Percentiles rank a stretch among this genome's conserved stretches.
Evolutionary conservation across 2,888 invertebrate genomes (phyloP).

Genomic region (Meta bourneti): DNA sequence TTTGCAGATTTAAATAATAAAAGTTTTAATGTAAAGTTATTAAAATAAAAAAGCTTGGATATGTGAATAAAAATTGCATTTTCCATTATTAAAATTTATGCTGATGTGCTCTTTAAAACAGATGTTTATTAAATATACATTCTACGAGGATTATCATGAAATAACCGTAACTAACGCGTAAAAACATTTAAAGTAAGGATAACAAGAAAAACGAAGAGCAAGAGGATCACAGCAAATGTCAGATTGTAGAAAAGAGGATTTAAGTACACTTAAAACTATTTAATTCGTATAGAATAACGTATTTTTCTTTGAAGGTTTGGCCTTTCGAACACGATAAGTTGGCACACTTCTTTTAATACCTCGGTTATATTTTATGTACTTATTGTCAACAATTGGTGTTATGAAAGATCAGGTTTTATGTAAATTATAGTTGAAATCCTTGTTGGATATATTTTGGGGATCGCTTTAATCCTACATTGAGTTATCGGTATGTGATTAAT

Average conservation of each 20-base stretch:
- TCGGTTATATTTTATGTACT: no score
- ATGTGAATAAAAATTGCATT: neutral
- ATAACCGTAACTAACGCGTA: neutral
- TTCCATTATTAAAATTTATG: neutral
- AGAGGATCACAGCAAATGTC: neutral
- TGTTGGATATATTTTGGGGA: no score
- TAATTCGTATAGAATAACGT: neutral
- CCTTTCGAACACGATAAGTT: no score
- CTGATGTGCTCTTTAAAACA: neutral
- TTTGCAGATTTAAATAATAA: neutral
- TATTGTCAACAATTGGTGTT: no score
- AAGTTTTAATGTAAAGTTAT: neutral
- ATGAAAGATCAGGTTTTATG: no score
- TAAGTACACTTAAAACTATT: slow-evolving; percentile 7
- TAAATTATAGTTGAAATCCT: no score
- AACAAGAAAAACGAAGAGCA: neutral
- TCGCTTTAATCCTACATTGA: no score
- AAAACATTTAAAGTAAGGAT: slow-evolving; percentile 1
- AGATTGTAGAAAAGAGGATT: slow-evolving; percentile 5
- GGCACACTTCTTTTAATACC: no score
- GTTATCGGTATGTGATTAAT: no score
- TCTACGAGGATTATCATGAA: neutral
- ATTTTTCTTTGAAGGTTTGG: no score
- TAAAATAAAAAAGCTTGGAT: slow-evolving; percentile 1
- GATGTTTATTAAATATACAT: slow-evolving; percentile 5